Conservation (phyloP, 1,140 invertebrate genomes). For the Camponotus floridanus region DNA sequence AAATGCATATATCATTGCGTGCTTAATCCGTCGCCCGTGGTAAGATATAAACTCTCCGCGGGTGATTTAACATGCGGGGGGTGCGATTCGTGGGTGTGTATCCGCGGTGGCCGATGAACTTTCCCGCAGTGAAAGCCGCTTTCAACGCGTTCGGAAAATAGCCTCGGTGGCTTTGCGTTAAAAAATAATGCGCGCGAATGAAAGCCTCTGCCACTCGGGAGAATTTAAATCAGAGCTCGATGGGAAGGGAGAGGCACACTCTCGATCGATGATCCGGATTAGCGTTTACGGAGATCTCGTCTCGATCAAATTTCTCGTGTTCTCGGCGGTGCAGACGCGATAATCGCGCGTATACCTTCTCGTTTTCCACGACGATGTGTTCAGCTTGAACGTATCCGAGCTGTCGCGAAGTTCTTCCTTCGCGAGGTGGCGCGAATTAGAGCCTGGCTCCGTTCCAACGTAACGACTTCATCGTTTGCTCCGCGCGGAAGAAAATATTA, state of each 20-base stretch:
- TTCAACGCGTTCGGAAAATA: constrained; percentile 36
- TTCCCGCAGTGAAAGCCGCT: constrained; percentile 19
- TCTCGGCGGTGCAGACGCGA: constrained; percentile 33
- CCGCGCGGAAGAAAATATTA: constrained; percentile 74
- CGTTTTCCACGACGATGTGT: constrained; percentile 14
- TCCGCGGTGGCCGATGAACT: neutral
- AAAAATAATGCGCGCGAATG: constrained; percentile 51
- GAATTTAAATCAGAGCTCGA: constrained; percentile 34
- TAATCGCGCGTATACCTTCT: neutral
- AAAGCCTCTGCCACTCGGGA: neutral
- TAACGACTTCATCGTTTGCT: constrained; percentile 74
- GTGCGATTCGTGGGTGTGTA: constrained; percentile 13
- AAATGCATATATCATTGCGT: constrained; percentile 36
- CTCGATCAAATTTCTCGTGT: constrained; percentile 44
- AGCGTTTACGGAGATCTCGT: constrained; percentile 30
- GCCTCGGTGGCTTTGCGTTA: constrained; percentile 30
- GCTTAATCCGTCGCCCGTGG: constrained; percentile 40
- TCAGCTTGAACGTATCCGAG: neutral
- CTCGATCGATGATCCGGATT: constrained; percentile 19
- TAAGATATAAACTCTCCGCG: constrained; percentile 54
- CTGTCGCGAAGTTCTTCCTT: constrained; percentile 36
- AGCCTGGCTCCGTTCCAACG: constrained; percentile 72
- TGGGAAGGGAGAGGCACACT: neutral
- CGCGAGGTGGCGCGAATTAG: constrained; percentile 68
- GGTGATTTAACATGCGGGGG: constrained; percentile 24